phyloP scores from a whole-genome alignment of 1,140 invertebrate genomes.

The Thalassaphorura encarpata region DNA sequence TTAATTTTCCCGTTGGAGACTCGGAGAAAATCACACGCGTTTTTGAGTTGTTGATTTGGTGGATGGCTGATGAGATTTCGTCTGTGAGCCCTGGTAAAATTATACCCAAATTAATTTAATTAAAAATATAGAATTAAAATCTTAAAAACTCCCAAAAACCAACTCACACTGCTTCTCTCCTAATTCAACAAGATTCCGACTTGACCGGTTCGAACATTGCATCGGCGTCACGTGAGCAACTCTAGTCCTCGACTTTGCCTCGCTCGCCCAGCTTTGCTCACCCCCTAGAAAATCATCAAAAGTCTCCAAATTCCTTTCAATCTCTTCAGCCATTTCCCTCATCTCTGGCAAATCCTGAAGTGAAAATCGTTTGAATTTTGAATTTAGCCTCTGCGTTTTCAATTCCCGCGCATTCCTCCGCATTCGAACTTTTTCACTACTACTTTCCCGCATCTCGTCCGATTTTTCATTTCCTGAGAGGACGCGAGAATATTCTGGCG shows the following conservation, averaged over 20 bases:
- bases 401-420: slow-evolving; percentile 8
- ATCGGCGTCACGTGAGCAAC: slow-evolving; percentile 24
- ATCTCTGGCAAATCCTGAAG: slow-evolving; percentile 29
- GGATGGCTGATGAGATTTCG: slow-evolving; percentile 16
- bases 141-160: too few relatives aligned
- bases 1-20: slow-evolving; percentile 51
- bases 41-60: slow-evolving; percentile 12
- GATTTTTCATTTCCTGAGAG: too few relatives aligned
- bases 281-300: background rate
- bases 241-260: too few relatives aligned
- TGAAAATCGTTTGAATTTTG: slow-evolving; percentile 18
- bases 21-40: slow-evolving; percentile 36
- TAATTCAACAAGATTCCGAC: too few relatives aligned
- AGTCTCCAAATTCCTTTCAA: slow-evolving; percentile 19
- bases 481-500: too few relatives aligned
- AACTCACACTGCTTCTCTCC: too few relatives aligned
- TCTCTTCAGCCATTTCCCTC: slow-evolving; percentile 27
- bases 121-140: too few relatives aligned
- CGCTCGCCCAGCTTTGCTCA: background rate
- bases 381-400: too few relatives aligned
- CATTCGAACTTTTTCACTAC: too few relatives aligned
- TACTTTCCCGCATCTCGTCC: too few relatives aligned
- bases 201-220: slow-evolving; percentile 16
- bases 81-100: slow-evolving; percentile 26
- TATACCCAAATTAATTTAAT: background rate